These are phyloP conservation scores for Homarus gammarus DNA, from an alignment of 2,888 invertebrate genomes.

Conservation along the genomic window DNA sequence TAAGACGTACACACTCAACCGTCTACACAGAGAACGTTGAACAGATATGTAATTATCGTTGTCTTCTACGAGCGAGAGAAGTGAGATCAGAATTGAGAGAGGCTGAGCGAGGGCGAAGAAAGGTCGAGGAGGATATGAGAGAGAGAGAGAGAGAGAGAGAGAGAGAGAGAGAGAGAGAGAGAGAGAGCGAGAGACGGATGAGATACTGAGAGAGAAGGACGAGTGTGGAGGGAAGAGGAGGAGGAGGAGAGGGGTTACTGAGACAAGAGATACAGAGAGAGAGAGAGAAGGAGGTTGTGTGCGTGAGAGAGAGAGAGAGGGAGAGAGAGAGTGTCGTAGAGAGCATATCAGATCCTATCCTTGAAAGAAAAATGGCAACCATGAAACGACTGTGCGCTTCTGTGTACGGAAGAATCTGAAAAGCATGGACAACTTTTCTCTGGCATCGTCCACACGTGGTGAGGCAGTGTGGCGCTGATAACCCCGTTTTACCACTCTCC, in stretches of 20 bases:
- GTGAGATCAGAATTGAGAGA: neutral
- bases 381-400: slow-evolving; percentile 64
- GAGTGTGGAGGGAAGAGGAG: neutral
- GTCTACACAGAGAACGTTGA: too few relatives aligned
- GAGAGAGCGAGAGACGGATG: slow-evolving; percentile 10
- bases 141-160: slow-evolving; percentile 22
- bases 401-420: slow-evolving; percentile 64
- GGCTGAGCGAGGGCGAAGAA: slow-evolving; percentile 6
- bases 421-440: slow-evolving; percentile 67
- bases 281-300: neutral
- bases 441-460: slow-evolving; percentile 48
- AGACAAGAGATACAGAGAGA: neutral
- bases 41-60: neutral
- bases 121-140: slow-evolving; percentile 19
- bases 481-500: neutral
- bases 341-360: slow-evolving; percentile 72
- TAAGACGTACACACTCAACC: too few relatives aligned
- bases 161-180: slow-evolving; percentile 35
- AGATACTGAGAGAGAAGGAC: slow-evolving; percentile 1
- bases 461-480: neutral
- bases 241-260: neutral
- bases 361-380: slow-evolving; percentile 73
- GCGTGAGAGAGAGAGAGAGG: slow-evolving; percentile 36
- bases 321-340: slow-evolving; percentile 54
- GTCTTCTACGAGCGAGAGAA: neutral